These are phyloP conservation scores for Diplolepis rosae DNA, from an alignment of 2,888 invertebrate genomes.

Conservation along the genomic window DNA sequence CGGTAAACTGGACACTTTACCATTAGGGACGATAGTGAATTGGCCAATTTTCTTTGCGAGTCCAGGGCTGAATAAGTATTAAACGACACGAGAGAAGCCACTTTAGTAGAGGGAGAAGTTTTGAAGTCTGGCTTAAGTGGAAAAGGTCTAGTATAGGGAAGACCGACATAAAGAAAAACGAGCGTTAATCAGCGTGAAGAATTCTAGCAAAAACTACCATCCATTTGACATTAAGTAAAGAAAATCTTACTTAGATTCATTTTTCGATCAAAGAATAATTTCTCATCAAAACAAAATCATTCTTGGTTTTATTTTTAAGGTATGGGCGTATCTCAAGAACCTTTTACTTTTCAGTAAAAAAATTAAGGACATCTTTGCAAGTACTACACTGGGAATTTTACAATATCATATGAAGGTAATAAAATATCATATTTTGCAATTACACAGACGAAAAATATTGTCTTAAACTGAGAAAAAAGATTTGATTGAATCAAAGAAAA, in stretches of 20 bases:
- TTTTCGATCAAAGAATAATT: background rate
- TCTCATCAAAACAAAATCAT: background rate
- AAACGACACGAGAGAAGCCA: constrained; percentile 23
- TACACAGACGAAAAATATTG: too few species aligned
- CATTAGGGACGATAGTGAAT: constrained; percentile 27
- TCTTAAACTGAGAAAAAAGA: too few species aligned
- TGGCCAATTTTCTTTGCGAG: constrained; percentile 24
- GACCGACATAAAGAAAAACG: constrained; percentile 16
- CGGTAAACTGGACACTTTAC: constrained; percentile 27
- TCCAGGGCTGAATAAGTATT: constrained; percentile 23
- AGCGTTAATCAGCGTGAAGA: constrained; percentile 22
- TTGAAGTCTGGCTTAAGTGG: constrained; percentile 25
- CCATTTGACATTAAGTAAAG: constrained; percentile 1
- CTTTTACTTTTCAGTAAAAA: too few species aligned
- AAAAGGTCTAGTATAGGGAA: constrained; percentile 27
- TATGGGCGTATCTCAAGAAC: too few species aligned
- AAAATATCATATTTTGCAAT: too few species aligned
- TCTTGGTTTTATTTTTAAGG: too few species aligned
- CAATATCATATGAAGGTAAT: too few species aligned
- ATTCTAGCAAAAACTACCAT: background rate
- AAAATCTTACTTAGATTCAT: background rate
- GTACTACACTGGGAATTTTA: too few species aligned
- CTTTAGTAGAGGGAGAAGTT: constrained; percentile 12
- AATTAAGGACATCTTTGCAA: too few species aligned
- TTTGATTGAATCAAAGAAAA: too few species aligned